phyloP scores from a whole-genome alignment of 2,797 vertebrate genomes.

The Synaphobranchus kaupii region DNA sequence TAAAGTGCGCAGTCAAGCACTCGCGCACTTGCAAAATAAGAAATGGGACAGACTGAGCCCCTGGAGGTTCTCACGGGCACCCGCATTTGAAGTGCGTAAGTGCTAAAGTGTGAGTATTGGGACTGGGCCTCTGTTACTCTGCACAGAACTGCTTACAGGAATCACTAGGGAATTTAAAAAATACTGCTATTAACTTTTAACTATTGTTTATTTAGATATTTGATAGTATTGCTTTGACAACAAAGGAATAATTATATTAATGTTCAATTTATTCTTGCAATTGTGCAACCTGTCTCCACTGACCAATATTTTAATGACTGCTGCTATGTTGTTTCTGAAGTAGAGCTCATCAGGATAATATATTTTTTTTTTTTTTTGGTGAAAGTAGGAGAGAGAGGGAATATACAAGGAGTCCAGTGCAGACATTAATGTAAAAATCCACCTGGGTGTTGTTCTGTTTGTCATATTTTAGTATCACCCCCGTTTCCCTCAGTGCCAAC shows the following conservation, averaged over 20 bases:
- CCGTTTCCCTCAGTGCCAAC: neutral
- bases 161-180: constrained; percentile 58
- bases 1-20: too few relatives aligned
- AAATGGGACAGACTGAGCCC: too few relatives aligned
- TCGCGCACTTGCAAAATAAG: too few relatives aligned
- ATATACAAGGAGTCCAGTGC: constrained; percentile 26
- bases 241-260: constrained; percentile 24
- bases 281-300: constrained; percentile 13
- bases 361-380: constrained; percentile 27
- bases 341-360: constrained; percentile 32
- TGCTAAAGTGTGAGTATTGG: too few relatives aligned
- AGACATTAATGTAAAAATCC: neutral
- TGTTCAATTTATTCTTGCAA: constrained; percentile 40
- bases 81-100: too few relatives aligned
- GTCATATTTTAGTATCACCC: constrained; percentile 20
- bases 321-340: constrained; percentile 51
- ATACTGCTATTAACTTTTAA: constrained; percentile 44
- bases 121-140: too few relatives aligned
- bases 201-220: constrained; percentile 24
- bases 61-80: too few relatives aligned
- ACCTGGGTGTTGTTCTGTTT: neutral
- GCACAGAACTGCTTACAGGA: too few relatives aligned
- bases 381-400: constrained; percentile 59
- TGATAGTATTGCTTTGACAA: constrained; percentile 5
- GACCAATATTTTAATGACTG: constrained; percentile 36